Evolutionary conservation across 2,797 vertebrate species (phyloP).

Genomic region (Semotilus atromaculatus): DNA sequence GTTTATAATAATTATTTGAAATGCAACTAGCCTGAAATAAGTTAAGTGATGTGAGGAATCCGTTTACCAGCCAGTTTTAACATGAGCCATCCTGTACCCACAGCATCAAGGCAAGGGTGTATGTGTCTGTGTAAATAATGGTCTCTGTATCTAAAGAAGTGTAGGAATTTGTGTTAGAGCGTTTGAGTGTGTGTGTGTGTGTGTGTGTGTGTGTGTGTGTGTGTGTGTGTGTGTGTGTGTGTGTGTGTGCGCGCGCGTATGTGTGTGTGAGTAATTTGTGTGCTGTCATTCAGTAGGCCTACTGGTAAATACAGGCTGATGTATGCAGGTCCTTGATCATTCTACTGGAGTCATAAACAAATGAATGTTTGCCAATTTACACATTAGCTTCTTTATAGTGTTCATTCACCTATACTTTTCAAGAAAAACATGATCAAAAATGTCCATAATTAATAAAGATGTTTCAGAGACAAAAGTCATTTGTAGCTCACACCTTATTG

Average conservation of each 20-base stretch:
- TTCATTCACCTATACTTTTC: conserved; percentile 58
- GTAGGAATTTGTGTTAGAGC: conserved; percentile 26
- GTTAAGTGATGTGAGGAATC: conserved; percentile 48
- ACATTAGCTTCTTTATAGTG: conserved; percentile 60
- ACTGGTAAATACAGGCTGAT: conserved; percentile 51
- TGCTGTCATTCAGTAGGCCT: conserved; percentile 42
- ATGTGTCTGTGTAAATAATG: conserved; percentile 44
- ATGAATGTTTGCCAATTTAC: conserved; percentile 58
- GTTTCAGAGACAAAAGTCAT: conserved; percentile 72
- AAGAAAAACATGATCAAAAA: conserved; percentile 59
- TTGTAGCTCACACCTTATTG: conserved; percentile 7
- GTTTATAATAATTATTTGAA: background rate
- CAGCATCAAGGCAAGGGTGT: conserved; percentile 41
- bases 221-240: conserved; percentile 12
- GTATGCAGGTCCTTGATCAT: conserved; percentile 48
- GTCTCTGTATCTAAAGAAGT: conserved; percentile 27
- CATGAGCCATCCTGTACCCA: conserved; percentile 47
- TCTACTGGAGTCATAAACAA: conserved; percentile 28
- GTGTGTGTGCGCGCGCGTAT: background rate
- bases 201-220: background rate
- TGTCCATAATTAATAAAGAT: conserved; percentile 64
- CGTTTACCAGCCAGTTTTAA: conserved; percentile 57
- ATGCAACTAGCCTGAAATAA: conserved; percentile 49
- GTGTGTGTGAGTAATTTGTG: conserved; percentile 21
- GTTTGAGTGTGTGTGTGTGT: background rate